Evolutionary conservation across 2,113 vertebrate species (phyloP).

Genomic region (Leptocoma aspasia): DNA sequence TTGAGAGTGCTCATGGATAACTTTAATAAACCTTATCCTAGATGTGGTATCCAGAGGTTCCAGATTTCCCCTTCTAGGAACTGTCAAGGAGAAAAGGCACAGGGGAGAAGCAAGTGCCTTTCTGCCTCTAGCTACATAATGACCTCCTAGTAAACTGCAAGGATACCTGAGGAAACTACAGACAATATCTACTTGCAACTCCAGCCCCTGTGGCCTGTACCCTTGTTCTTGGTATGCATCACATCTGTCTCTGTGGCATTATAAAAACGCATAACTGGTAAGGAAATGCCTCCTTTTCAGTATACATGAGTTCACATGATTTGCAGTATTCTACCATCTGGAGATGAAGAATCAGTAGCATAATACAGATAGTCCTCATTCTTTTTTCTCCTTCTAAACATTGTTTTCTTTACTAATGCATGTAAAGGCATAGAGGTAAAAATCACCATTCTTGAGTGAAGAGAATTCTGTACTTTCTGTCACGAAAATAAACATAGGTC

Average conservation of each 20-base stretch:
- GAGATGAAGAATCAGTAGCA: not conserved
- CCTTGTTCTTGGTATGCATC: not conserved
- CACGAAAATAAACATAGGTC: not conserved
- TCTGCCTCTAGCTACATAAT: not conserved
- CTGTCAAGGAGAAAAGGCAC: not conserved
- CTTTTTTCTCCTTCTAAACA: not conserved
- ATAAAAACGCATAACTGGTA: not conserved
- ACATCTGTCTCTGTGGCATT: not conserved
- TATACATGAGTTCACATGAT: not conserved
- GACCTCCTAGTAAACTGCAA: not conserved
- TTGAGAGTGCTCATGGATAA: not conserved
- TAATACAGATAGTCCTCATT: not conserved
- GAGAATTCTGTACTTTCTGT: not conserved
- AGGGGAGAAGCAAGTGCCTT: not conserved
- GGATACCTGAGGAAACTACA: not conserved
- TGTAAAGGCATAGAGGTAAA: not conserved
- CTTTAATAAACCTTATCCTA: not conserved
- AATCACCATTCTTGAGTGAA: not conserved
- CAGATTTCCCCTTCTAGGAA: not conserved
- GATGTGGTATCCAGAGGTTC: not conserved
- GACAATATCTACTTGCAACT: not conserved
- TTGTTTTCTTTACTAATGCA: not conserved
- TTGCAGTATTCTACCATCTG: not conserved
- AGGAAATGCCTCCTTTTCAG: not conserved
- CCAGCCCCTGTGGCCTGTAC: not conserved